These are phyloP conservation scores for Hippopotamyrus pictus DNA, from an alignment of 2,797 vertebrate genomes.

Conservation along the genomic window DNA sequence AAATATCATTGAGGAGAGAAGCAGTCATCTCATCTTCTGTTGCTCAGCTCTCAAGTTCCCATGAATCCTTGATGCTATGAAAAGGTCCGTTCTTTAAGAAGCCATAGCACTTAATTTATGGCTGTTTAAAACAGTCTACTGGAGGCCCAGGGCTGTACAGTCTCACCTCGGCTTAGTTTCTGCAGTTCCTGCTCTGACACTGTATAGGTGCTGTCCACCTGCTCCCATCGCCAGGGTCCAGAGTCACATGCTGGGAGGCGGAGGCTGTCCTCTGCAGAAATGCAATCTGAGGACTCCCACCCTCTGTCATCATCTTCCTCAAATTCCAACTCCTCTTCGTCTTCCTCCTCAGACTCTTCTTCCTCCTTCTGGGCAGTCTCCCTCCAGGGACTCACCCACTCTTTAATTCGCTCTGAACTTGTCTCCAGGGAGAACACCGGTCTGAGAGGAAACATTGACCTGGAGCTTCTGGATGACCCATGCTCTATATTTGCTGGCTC, in stretches of 20 bases:
- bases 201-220: slow-evolving; percentile 45
- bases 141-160: background rate
- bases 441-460: background rate
- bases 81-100: background rate
- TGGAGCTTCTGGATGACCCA: background rate
- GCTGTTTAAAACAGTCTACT: background rate
- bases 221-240: slow-evolving; percentile 51
- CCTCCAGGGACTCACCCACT: slow-evolving; percentile 69
- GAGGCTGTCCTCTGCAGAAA: slow-evolving; percentile 34
- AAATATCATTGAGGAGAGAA: background rate
- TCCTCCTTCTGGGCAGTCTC: slow-evolving; percentile 51
- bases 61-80: background rate
- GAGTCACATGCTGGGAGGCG: slow-evolving; percentile 60
- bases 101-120: background rate
- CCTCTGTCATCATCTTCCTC: slow-evolving; percentile 40
- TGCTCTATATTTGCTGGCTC: background rate
- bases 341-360: slow-evolving; percentile 21
- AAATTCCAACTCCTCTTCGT: slow-evolving; percentile 53
- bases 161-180: slow-evolving; percentile 74
- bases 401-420: background rate
- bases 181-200: slow-evolving; percentile 73
- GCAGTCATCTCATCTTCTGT: background rate
- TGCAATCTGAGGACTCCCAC: slow-evolving; percentile 37
- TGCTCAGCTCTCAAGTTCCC: background rate
- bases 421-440: slow-evolving; percentile 26